Conservation (phyloP, 2,113 vertebrate genomes). For the Pelvicachromis taeniatus region DNA sequence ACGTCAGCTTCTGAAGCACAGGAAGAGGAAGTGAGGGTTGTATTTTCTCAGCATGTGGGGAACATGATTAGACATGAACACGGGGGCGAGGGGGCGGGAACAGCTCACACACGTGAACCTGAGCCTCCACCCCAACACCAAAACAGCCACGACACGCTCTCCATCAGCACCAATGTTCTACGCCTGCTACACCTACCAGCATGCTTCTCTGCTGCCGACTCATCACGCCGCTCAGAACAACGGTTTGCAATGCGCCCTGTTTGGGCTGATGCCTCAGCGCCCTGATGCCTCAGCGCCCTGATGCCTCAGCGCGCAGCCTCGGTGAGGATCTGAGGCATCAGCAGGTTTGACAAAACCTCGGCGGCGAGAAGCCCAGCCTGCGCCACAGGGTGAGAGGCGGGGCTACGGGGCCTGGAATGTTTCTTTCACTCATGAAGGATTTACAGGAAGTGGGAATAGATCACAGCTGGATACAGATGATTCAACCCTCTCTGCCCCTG, state of each 20-base stretch:
- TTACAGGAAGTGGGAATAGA: background rate
- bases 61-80: background rate
- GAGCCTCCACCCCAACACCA: rapidly evolving
- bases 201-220: background rate
- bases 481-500: background rate
- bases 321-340: background rate
- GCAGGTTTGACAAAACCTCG: background rate
- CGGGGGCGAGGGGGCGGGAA: background rate
- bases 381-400: background rate
- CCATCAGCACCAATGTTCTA: background rate
- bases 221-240: background rate
- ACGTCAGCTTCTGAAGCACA: conserved; percentile 68
- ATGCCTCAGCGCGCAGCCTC: background rate
- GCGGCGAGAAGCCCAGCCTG: background rate
- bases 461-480: background rate
- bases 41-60: background rate
- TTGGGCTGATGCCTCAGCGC: background rate
- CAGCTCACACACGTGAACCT: background rate
- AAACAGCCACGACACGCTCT: background rate
- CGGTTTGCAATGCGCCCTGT: background rate
- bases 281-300: background rate
- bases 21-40: background rate
- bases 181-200: background rate
- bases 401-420: background rate
- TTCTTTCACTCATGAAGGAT: background rate